Base-by-base conservation (phyloP, 2,113 vertebrate species). In the Dissostichus mawsoni region DNA sequence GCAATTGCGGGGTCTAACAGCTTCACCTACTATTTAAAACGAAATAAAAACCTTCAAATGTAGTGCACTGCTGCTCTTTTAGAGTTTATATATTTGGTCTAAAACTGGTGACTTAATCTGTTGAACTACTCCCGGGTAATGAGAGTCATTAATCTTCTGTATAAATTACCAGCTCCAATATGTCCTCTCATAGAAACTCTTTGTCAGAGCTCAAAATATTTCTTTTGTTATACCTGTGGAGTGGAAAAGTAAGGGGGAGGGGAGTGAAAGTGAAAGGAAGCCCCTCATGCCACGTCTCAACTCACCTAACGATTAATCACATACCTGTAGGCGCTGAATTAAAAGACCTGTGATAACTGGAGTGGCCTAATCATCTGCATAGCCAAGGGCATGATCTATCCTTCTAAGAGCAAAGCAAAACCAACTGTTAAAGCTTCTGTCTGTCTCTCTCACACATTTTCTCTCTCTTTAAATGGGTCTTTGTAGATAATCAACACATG, bases 181-280 rank as follows among this genome's bases (percentile, higher is more conserved):
- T 72, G 1, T 89, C 71, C 63, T 69, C 72, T 82, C 57, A 77
- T 80, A 74, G 50, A 85, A 82, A 87, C 20, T 82, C 81, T 88
- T 85, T 84, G 75, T 88, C 58, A 33, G 73, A 66, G 71, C 81
- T 84, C 71, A 65, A 80, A 91, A 83, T 89, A 92, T 84, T 82
- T 92, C 86, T 93, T 94, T 93, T 94, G 92, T 94, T 93, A 56
- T 82, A 94, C 92, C 90, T 95, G 90, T 93, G 82, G 91, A 94
- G 79, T 85, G 66, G 76, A 79, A 89, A 85, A 79, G 70, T 79
- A 77, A 78, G 90, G 85, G 88, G 86, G 86, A 83, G 70, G 87
- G 87, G 50, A 72, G 80, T 5, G 77, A 73, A 75, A 67, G 80
- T 41, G 48, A 84, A 74, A 85, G 82, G 84, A 85, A 89, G 81